A percentile compares a stretch with the other conserved stretches of the same genome.
These are phyloP conservation scores for Cephus cinctus DNA, from an alignment of 1,140 invertebrate genomes.

Conservation along the genomic window DNA sequence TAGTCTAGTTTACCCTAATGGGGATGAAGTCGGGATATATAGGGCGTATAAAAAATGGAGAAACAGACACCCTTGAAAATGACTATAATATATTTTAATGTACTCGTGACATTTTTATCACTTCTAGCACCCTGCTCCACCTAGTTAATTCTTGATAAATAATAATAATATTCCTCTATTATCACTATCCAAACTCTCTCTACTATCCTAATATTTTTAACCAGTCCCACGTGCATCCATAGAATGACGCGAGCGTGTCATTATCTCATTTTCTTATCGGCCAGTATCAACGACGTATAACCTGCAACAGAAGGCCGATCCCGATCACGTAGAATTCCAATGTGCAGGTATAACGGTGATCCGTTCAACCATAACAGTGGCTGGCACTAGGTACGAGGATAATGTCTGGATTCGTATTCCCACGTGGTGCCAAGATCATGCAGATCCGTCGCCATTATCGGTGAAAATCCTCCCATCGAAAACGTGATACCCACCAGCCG, in stretches of 20 bases:
- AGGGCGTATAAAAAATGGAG: slow-evolving; percentile 18
- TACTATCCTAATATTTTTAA: too few relatives aligned
- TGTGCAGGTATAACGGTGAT: slow-evolving; percentile 15
- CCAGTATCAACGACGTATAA: slow-evolving; percentile 15
- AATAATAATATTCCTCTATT: too few relatives aligned
- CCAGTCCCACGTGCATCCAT: slow-evolving; percentile 10
- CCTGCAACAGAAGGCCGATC: slow-evolving; percentile 18
- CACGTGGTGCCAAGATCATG: slow-evolving; percentile 38
- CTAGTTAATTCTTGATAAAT: too few relatives aligned
- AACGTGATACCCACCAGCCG: slow-evolving; percentile 34
- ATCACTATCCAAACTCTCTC: too few relatives aligned
- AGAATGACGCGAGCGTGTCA: slow-evolving; percentile 12
- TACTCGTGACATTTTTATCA: too few relatives aligned
- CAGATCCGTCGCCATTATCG: slow-evolving; percentile 40
- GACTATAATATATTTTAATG: too few relatives aligned
- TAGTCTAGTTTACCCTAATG: slow-evolving; percentile 6
- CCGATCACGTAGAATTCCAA: slow-evolving; percentile 25
- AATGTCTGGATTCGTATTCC: slow-evolving; percentile 41
- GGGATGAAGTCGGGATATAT: slow-evolving; percentile 4
- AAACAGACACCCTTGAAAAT: too few relatives aligned
- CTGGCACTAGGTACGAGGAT: slow-evolving; percentile 26
- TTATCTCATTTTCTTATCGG: slow-evolving; percentile 13
- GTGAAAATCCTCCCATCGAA: slow-evolving; percentile 38
- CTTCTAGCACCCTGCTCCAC: too few relatives aligned
- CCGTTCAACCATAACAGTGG: slow-evolving; percentile 11